Evolutionary conservation across 2,888 invertebrate genomes (phyloP).

Genomic region (Ligdia adustata): DNA sequence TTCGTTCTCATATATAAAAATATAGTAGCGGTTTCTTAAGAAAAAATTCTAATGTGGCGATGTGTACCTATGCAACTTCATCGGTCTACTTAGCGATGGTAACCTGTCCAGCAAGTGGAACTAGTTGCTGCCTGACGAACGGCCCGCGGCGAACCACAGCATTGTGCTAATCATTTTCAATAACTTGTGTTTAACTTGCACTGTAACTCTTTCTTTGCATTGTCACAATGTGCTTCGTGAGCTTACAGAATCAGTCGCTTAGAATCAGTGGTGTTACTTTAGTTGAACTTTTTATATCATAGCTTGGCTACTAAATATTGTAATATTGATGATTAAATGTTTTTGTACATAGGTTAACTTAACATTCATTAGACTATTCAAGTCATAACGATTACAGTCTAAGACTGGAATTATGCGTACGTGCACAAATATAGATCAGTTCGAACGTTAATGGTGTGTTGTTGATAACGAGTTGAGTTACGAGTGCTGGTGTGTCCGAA

Average conservation of each 20-base stretch:
- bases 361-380: no score
- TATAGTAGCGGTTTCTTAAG: slow-evolving; percentile 26
- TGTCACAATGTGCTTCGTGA: slow-evolving; percentile 22
- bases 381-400: no score
- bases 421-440: slow-evolving; percentile 38
- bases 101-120: slow-evolving; percentile 60
- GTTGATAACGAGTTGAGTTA: slow-evolving; percentile 69
- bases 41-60: slow-evolving; percentile 42
- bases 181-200: slow-evolving; percentile 48
- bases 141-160: slow-evolving; percentile 49
- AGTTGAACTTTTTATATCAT: no score
- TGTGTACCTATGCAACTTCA: slow-evolving; percentile 50
- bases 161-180: slow-evolving; percentile 60
- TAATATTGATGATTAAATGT: no score
- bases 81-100: slow-evolving; percentile 58
- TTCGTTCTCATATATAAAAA: no score
- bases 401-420: slow-evolving; percentile 7
- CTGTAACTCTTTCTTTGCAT: slow-evolving; percentile 41
- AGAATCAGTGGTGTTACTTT: slow-evolving; percentile 8
- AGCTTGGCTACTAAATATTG: no score
- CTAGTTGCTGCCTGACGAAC: slow-evolving; percentile 59
- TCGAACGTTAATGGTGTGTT: slow-evolving; percentile 44
- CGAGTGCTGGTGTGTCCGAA: slow-evolving; percentile 67
- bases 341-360: no score
- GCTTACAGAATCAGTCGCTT: slow-evolving; percentile 11